Percentiles rank a stretch among this genome's conserved stretches.
These are phyloP conservation scores for Crocodylus rhombifer DNA, from an alignment of 2,797 vertebrate species.

Conservation along the genomic window DNA sequence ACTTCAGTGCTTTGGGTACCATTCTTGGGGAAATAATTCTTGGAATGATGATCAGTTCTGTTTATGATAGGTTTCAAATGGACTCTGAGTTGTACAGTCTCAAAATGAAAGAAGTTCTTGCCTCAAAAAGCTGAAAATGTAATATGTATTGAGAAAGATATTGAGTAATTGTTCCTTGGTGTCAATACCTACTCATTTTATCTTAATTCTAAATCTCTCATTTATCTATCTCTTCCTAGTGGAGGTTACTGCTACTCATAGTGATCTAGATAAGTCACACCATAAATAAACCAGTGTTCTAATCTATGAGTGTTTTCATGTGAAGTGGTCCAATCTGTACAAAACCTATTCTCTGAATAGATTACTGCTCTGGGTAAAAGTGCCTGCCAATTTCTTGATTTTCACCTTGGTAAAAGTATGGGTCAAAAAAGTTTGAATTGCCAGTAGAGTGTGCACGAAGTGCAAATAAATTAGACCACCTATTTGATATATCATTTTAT, in stretches of 20 bases:
- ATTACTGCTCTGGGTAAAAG: background rate
- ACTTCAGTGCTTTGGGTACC: background rate
- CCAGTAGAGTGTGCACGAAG: background rate
- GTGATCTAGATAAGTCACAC: background rate
- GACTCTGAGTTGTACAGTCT: background rate
- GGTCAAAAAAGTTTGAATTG: background rate
- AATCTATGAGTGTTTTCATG: background rate
- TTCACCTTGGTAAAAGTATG: background rate
- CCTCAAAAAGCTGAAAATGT: background rate
- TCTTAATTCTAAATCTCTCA: background rate
- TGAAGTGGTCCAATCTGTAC: background rate
- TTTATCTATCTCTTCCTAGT: background rate
- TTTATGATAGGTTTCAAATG: background rate
- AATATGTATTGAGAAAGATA: background rate
- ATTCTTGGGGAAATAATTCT: too few relatives aligned
- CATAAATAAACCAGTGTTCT: background rate
- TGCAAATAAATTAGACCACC: background rate
- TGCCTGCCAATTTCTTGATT: background rate
- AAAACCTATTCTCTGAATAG: background rate
- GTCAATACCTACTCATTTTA: background rate
- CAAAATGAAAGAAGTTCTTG: background rate
- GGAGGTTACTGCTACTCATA: background rate
- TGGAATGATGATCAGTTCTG: background rate
- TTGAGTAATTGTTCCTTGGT: background rate
- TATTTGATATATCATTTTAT: background rate